These are phyloP conservation scores for Deroplatys truncata DNA, from an alignment of 2,888 invertebrate species.

Conservation along the genomic window DNA sequence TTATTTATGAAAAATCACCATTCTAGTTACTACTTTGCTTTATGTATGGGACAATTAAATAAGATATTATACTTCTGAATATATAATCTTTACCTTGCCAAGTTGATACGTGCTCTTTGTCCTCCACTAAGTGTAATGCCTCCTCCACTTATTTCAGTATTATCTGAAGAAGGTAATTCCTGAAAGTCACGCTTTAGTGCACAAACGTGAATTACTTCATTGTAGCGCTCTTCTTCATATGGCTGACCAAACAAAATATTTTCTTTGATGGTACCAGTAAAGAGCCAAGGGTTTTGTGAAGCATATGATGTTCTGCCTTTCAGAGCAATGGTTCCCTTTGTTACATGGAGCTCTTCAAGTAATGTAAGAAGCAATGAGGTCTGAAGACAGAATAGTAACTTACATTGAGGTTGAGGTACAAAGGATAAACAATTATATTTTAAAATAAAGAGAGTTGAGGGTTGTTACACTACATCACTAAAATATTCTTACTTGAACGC, in stretches of 20 bases:
- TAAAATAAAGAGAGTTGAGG: too few species aligned
- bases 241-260: slow-evolving; percentile 75
- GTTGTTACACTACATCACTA: too few species aligned
- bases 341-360: slow-evolving; percentile 65
- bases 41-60: too few species aligned
- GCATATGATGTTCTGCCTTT: slow-evolving; percentile 65
- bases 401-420: not conserved
- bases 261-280: slow-evolving; percentile 64
- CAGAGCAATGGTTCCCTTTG: slow-evolving; percentile 56
- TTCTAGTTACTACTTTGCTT: too few species aligned
- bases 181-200: slow-evolving; percentile 64
- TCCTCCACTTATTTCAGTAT: slow-evolving; percentile 71
- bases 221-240: slow-evolving; percentile 51
- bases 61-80: too few species aligned
- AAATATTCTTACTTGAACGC: too few species aligned
- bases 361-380: slow-evolving; percentile 63
- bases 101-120: slow-evolving; percentile 72
- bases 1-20: too few species aligned
- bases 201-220: slow-evolving; percentile 56
- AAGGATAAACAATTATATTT: too few species aligned
- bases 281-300: slow-evolving; percentile 77
- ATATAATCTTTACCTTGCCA: slow-evolving; percentile 51
- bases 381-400: slow-evolving; percentile 34
- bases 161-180: slow-evolving; percentile 65
- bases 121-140: slow-evolving; percentile 75